Percentiles rank a stretch among this genome's conserved stretches.
phyloP scores from a whole-genome alignment of 2,113 vertebrate species.

The Trinectes maculatus region DNA sequence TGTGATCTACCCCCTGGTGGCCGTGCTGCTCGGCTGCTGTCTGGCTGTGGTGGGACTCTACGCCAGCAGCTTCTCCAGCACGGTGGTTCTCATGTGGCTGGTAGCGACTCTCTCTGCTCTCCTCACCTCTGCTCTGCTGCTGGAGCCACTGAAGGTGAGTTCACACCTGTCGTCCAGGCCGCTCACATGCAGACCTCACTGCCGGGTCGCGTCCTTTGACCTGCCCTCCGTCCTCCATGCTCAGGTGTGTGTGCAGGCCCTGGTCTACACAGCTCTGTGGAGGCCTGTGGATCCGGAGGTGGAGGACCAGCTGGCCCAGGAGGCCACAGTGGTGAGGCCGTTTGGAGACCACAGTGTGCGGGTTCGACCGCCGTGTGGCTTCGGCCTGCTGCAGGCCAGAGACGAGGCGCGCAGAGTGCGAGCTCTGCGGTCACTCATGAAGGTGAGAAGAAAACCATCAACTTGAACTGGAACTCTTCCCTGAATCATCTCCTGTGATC shows the following conservation, averaged over 20 bases:
- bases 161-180: not conserved
- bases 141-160: conserved; percentile 83
- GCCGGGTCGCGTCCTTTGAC: too few relatives aligned
- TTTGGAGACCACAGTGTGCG: conserved; percentile 59
- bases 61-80: conserved; percentile 74
- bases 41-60: conserved; percentile 79
- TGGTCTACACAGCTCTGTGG: conserved; percentile 71
- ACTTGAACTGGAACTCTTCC: too few relatives aligned
- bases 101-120: conserved; percentile 75
- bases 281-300: conserved; percentile 83
- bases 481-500: too few relatives aligned
- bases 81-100: conserved; percentile 82
- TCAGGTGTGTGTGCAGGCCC: conserved; percentile 79
- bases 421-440: conserved; percentile 77
- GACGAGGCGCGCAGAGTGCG: conserved; percentile 82
- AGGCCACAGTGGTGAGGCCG: conserved; percentile 68
- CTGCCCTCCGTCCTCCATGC: not conserved
- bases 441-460: conserved; percentile 52
- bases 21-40: conserved; percentile 68
- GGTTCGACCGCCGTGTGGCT: conserved; percentile 81
- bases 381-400: conserved; percentile 83
- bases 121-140: conserved; percentile 77
- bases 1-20: conserved; percentile 73
- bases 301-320: conserved; percentile 77
- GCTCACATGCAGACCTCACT: too few relatives aligned